Evolutionary conservation across 2,888 invertebrate species (phyloP).

Genomic region (Cartodere bifasciata): DNA sequence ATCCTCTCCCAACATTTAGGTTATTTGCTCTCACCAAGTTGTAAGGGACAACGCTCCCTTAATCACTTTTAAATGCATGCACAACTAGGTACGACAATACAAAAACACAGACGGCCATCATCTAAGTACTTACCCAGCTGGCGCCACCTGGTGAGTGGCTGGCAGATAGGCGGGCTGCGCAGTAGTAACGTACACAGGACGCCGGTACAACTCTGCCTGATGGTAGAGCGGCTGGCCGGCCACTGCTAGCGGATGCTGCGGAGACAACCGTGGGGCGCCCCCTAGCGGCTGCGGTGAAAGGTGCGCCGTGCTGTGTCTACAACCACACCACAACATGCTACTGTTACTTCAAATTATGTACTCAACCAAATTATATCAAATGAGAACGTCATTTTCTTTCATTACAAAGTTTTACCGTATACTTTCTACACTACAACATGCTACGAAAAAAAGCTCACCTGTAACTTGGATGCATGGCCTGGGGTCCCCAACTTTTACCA

Average conservation of each 20-base stretch:
- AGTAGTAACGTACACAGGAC: slow-evolving; percentile 56
- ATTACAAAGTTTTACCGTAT: neutral
- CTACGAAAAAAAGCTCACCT: slow-evolving; percentile 35
- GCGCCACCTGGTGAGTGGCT: slow-evolving; percentile 40
- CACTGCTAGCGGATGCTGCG: slow-evolving; percentile 39
- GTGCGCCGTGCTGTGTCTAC: slow-evolving; percentile 36
- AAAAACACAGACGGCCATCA: no score
- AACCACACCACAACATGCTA: slow-evolving; percentile 16
- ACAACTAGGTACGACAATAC: no score
- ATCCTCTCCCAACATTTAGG: no score
- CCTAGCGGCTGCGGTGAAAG: slow-evolving; percentile 39
- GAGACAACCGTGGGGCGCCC: slow-evolving; percentile 37
- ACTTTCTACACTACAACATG: slow-evolving; percentile 1
- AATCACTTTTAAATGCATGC: no score
- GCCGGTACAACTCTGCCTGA: slow-evolving; percentile 50
- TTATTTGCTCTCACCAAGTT: no score
- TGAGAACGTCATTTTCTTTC: neutral
- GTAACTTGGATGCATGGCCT: slow-evolving; percentile 38
- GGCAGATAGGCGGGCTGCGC: slow-evolving; percentile 42
- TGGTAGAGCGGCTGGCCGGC: slow-evolving; percentile 50
- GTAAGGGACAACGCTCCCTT: no score
- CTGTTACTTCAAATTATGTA: slow-evolving; percentile 8
- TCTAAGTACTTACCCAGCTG: slow-evolving; percentile 36
- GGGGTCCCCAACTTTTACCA: slow-evolving; percentile 35
- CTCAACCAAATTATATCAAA: neutral